phyloP scores from a whole-genome alignment of 2,797 vertebrate species.

The Spondyliosoma cantharus region DNA sequence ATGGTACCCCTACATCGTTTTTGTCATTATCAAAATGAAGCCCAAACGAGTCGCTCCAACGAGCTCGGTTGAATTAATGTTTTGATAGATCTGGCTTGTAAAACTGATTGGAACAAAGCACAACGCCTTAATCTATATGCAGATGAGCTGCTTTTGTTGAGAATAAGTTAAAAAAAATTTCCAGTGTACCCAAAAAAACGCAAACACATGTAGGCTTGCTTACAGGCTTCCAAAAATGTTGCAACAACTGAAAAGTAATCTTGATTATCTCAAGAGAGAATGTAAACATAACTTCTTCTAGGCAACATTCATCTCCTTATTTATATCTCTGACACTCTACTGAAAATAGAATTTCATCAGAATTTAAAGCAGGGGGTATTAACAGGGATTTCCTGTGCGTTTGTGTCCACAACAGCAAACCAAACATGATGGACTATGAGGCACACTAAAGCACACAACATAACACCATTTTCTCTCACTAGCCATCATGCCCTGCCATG shows the following conservation, averaged over 20 bases:
- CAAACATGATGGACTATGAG: constrained; percentile 26
- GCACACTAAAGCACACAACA: constrained; percentile 44
- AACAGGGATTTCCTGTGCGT: constrained; percentile 33
- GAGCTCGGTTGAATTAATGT: constrained; percentile 28
- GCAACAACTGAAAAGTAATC: constrained; percentile 34
- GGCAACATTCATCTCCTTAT: constrained; percentile 64
- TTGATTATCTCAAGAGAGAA: constrained; percentile 56
- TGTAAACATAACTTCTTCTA: constrained; percentile 68
- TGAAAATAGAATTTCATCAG: constrained; percentile 49
- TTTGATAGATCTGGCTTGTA: constrained; percentile 45
- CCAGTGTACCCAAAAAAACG: constrained; percentile 46
- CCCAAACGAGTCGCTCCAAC: constrained; percentile 18
- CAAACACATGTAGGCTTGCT: constrained; percentile 33
- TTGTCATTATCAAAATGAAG: constrained; percentile 35
- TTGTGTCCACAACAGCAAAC: constrained; percentile 33
- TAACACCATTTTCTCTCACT: constrained; percentile 19
- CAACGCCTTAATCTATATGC: constrained; percentile 49
- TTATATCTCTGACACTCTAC: constrained; percentile 43
- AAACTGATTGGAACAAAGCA: constrained; percentile 41
- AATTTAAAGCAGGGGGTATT: constrained; percentile 35
- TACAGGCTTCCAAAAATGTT: constrained; percentile 42
- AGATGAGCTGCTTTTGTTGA: constrained; percentile 55
- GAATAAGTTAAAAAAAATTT: constrained; percentile 24
- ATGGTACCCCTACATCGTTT: constrained; percentile 32
- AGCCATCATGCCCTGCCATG: constrained; percentile 14